Conservation (phyloP, 2,797 vertebrate species). For the Lates japonicus region DNA sequence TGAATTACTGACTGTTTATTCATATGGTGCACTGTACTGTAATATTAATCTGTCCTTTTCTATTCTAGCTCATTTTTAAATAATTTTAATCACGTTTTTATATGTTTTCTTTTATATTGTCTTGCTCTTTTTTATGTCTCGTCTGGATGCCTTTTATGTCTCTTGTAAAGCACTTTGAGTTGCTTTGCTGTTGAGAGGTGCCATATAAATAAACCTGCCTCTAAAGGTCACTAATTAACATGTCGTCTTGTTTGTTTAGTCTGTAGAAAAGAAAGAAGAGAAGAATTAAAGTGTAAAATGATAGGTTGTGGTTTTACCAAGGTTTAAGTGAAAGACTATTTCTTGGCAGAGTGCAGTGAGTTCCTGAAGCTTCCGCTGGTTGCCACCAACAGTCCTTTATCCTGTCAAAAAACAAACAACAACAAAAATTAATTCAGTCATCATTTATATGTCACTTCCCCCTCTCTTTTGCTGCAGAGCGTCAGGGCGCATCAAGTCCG, state of each 20-base stretch:
- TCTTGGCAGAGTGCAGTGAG: not conserved
- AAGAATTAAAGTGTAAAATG: not conserved
- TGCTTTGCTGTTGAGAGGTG: not conserved
- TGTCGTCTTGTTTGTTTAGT: not conserved
- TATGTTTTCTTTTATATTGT: not conserved
- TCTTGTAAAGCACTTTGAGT: not conserved
- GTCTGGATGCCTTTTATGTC: not conserved
- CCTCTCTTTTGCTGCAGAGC: conserved; percentile 82
- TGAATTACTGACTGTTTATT: not conserved
- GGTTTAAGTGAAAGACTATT: not conserved
- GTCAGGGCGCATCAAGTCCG: conserved; percentile 91
- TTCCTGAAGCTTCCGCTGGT: not conserved
- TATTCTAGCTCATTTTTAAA: not conserved
- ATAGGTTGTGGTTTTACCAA: not conserved
- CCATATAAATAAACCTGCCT: not conserved
- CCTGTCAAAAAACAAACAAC: not conserved
- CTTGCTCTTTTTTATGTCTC: not conserved
- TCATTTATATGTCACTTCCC: not conserved
- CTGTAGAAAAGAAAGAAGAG: not conserved
- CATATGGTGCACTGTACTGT: too few relatives aligned
- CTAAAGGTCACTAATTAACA: not conserved
- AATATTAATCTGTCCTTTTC: not conserved
- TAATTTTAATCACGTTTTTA: not conserved
- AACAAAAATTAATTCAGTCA: not conserved
- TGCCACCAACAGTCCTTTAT: too few relatives aligned